Evolutionary conservation across 2,797 vertebrate species (phyloP), one percentile per base, ranked within the genome.

Genomic region (Myotis daubentonii): DNA sequence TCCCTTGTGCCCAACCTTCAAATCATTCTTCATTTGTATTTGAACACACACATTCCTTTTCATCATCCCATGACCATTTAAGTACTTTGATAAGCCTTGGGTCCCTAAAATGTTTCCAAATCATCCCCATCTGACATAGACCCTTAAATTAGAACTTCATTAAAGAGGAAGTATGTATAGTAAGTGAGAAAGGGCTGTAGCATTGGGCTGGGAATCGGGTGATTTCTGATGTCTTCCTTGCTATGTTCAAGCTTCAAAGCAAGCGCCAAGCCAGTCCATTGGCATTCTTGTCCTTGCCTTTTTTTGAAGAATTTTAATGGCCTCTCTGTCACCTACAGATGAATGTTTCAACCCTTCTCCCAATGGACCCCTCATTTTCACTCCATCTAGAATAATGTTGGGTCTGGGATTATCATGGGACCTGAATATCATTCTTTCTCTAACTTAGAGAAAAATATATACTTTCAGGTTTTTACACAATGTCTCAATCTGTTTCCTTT

Each of bases 71-170:
- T 60, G 90, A 76, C 55, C 85, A 89, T 82, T 95, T 96, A 94
- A 96, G 86, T 84, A 93, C 93, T 95, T 95, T 95, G 97, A 97
- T 96, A 97, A 97, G 93, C 82, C 41, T 68, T 25, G 44, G 49
- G 78, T 95, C 83, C 89, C 89, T 82, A 93, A 96, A 95, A 92
- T 80, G 80, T 91, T 95, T 95, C 89, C 92, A 95, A 94, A 96
- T 96, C 93, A 95, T 92, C 94, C 90, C 92, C 95, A 94, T 95
- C 93, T 95, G 97, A 95, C 72, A 66, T 23, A 57, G 60, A 53
- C 65, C 41, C 91, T 89, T 80, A 82, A 94, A 89, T 94, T 79
- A 93, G 91, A 87, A 88, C 98, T 98, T 98, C 98, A 98, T 98
- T 98, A 93, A 94, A 92, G 68, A 93, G 86, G 72, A 93, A 83